Conservation (phyloP, 2,888 invertebrate genomes). For the Liodrosophila aerea region DNA sequence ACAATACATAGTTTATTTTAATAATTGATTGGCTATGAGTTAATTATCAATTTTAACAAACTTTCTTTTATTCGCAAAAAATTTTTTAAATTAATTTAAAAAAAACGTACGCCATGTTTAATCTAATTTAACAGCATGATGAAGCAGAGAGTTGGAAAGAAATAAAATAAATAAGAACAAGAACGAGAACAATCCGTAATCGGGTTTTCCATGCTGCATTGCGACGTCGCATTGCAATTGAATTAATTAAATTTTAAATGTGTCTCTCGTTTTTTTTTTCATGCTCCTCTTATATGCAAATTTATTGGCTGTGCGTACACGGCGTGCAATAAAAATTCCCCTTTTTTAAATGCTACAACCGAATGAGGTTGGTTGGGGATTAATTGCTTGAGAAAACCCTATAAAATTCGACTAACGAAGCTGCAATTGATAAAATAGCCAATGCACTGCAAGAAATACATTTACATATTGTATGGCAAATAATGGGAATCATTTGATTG, state of each 20-base stretch:
- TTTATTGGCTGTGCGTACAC: conserved; percentile 33
- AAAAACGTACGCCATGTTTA: too few species aligned
- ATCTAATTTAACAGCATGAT: conserved; percentile 5
- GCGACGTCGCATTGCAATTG: conserved; percentile 40
- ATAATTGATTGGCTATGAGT: too few species aligned
- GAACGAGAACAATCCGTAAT: conserved; percentile 7
- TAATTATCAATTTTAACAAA: background rate
- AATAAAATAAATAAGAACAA: too few species aligned
- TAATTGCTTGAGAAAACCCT: conserved; percentile 35
- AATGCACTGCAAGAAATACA: conserved; percentile 1
- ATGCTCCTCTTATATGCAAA: conserved; percentile 33
- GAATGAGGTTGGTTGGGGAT: conserved; percentile 1
- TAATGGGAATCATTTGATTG: too few species aligned
- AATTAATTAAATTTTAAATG: conserved; percentile 46
- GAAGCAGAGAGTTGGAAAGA: conserved; percentile 14
- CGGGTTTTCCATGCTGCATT: conserved; percentile 6
- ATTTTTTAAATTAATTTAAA: too few species aligned
- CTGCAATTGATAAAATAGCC: conserved; percentile 1
- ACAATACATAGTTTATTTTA: too few species aligned
- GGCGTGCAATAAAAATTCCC: conserved; percentile 28
- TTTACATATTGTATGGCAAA: too few species aligned
- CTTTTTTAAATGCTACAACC: conserved; percentile 14
- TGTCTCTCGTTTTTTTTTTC: background rate
- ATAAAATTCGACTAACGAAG: conserved; percentile 36
- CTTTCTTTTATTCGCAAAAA: too few species aligned